Evolutionary conservation across 1,140 invertebrate genomes (phyloP).

Genomic region (Drosophila sechellia): DNA sequence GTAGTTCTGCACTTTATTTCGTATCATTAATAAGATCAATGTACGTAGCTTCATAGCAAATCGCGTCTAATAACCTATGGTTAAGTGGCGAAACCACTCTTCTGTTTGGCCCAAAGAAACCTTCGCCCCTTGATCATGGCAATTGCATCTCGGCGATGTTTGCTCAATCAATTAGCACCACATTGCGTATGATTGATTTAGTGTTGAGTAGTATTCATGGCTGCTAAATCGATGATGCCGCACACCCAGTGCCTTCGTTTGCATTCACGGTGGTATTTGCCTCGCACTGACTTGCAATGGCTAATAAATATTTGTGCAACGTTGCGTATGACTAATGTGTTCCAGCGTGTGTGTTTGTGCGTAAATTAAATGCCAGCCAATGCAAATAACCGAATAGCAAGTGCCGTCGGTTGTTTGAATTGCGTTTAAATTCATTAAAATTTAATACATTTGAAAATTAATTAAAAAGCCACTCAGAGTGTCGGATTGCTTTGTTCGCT

Average conservation of each 20-base stretch:
- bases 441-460: conserved; percentile 58
- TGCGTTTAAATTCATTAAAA: conserved; percentile 67
- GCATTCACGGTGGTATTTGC: conserved; percentile 18
- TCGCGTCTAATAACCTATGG: background rate
- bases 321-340: conserved; percentile 65
- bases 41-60: background rate
- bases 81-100: conserved; percentile 1
- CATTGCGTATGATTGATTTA: conserved; percentile 76
- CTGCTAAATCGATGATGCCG: conserved; percentile 48
- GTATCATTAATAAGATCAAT: too few relatives aligned
- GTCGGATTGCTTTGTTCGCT: conserved; percentile 12
- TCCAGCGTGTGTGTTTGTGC: conserved; percentile 32
- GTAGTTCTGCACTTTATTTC: too few relatives aligned
- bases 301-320: conserved; percentile 77
- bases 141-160: conserved; percentile 26
- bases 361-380: conserved; percentile 65
- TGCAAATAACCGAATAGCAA: conserved; percentile 32
- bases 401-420: conserved; percentile 50
- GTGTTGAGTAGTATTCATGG: conserved; percentile 36
- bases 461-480: conserved; percentile 70
- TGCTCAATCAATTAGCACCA: conserved; percentile 58
- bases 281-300: conserved; percentile 35
- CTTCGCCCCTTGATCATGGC: conserved; percentile 2
- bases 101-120: conserved; percentile 8
- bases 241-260: conserved; percentile 5